Conservation (phyloP, 2,888 invertebrate species). For the Euproctis similis region DNA sequence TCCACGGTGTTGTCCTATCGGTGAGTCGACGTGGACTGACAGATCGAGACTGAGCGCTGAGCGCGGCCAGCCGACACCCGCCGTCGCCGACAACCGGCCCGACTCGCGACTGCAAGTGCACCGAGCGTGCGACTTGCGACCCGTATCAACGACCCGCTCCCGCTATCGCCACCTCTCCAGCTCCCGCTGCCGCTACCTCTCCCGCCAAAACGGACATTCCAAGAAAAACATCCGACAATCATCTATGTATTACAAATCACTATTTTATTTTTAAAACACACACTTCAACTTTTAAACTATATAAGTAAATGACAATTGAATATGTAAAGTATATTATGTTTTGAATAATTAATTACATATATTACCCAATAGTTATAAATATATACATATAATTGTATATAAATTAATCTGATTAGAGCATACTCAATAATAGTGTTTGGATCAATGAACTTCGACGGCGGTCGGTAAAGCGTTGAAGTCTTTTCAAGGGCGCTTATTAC, state of each 20-base stretch:
- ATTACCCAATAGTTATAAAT: too few species aligned
- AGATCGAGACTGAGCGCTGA: constrained; percentile 20
- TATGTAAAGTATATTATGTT: too few species aligned
- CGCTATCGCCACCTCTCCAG: constrained; percentile 28
- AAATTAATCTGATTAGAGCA: constrained; percentile 35
- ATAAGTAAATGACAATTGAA: too few species aligned
- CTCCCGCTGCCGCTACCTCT: neutral
- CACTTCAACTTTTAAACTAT: too few species aligned
- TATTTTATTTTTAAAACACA: too few species aligned
- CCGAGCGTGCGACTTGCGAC: constrained; percentile 25
- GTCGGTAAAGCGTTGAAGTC: constrained; percentile 65
- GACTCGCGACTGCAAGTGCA: constrained; percentile 41
- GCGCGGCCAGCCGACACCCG: constrained; percentile 13
- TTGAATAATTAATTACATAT: too few species aligned
- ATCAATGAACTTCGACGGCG: constrained; percentile 51
- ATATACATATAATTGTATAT: constrained; percentile 16
- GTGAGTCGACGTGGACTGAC: constrained; percentile 58
- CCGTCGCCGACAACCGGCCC: constrained; percentile 23
- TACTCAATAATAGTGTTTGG: constrained; percentile 36
- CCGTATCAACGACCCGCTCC: constrained; percentile 37
- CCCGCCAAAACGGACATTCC: too few species aligned
- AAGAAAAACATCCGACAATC: too few species aligned
- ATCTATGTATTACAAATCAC: too few species aligned
- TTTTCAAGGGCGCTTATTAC: constrained; percentile 67
- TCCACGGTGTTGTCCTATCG: constrained; percentile 41